Base-by-base conservation (phyloP, 1,140 invertebrate species). In the Panulirus ornatus region DNA sequence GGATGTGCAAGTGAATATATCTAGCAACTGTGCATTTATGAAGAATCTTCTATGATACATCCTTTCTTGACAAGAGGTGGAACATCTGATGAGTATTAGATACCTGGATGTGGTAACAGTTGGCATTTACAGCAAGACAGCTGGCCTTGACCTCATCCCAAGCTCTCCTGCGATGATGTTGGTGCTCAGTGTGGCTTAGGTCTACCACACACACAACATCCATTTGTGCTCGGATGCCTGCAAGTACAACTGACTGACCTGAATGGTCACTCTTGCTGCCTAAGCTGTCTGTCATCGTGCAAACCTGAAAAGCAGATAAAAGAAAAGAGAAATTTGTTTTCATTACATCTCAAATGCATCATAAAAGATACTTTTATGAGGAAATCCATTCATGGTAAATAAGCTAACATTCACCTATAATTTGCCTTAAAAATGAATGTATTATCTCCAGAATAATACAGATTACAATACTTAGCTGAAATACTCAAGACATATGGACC, bases 131-230 rank as follows among this genome's bases (percentile, higher is more conserved):
- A 76, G 96, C 93, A 89, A 95, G 95, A 92, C 97, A 97, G 44
- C 97, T 97, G 93, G 96, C 95, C 92, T 96, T 96, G 27, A 98
- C 95, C 95, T 98, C 97, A 92, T 98, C 97, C 40, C 97, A 95
- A 30, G 97, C 97, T 94, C 95, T 96, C 94, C 96, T 96, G 79
- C 97, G 95, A 88, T 97, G 96, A 75, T 94, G 93, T 82, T 97
- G 94, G 94, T 97, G 95, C 92, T 96, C 95, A 27, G 95, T 94
- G 93, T 96, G 96, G 92, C 96, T 95, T 40, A 97, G 94, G 94
- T 98, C 98, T 92, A 98, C 95, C 78, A 99, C 96, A 95, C 97
- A 98, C 84, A 97, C 98, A 73, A 99, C 97, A 94, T 98, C 97
- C 97, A 98, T 98, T 63, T 54, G 88, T 73, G 89, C 76, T 11